phyloP scores from a whole-genome alignment of 1,140 invertebrate genomes.

The Latrodectus geometricus region DNA sequence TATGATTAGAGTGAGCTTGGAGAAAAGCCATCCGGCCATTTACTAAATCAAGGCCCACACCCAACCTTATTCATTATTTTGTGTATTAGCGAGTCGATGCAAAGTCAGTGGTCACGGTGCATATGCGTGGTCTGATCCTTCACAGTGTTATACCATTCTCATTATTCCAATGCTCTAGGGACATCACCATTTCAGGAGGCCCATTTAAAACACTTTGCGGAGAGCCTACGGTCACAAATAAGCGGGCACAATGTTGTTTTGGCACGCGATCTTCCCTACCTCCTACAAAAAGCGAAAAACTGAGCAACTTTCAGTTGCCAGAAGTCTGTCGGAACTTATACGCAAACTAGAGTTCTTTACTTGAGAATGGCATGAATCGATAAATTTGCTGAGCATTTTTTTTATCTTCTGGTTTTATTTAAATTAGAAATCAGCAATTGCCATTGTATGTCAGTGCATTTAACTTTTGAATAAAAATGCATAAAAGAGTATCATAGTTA shows the following conservation, averaged over 20 bases:
- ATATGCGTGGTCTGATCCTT: slow-evolving; percentile 3
- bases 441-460: no score
- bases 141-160: slow-evolving; percentile 40
- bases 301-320: no score
- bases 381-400: no score
- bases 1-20: slow-evolving; percentile 45
- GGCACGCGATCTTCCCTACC: slow-evolving; percentile 14
- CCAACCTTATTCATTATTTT: slow-evolving; percentile 57
- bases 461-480: no score
- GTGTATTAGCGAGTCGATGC: slow-evolving; percentile 21
- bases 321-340: no score
- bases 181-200: slow-evolving; percentile 38
- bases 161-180: slow-evolving; percentile 24
- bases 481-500: no score
- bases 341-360: no score
- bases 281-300: no score
- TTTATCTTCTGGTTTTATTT: no score
- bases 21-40: slow-evolving; percentile 41
- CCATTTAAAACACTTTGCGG: slow-evolving; percentile 56
- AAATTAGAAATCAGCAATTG: no score
- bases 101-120: background rate
- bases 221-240: slow-evolving; percentile 4
- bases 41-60: slow-evolving; percentile 58
- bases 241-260: slow-evolving; percentile 11
- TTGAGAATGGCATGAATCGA: no score